These are phyloP conservation scores for Arrhopalites spinosus DNA, from an alignment of 2,888 invertebrate species.

Conservation along the genomic window DNA sequence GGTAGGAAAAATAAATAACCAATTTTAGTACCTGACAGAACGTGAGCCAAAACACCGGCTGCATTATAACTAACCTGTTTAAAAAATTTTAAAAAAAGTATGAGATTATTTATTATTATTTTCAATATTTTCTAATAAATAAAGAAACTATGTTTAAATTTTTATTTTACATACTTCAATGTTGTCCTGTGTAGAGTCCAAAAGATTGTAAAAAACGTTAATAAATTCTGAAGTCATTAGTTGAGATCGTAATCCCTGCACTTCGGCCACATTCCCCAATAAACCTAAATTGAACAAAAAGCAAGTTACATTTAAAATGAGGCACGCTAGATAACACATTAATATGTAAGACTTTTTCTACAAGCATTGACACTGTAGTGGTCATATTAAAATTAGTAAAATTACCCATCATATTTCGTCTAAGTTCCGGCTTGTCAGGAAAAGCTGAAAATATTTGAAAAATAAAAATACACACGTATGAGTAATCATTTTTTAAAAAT, in stretches of 20 bases:
- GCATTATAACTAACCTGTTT: conserved; percentile 89
- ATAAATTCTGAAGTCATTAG: conserved; percentile 86
- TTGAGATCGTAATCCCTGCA: conserved; percentile 75
- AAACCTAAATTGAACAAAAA: conserved; percentile 60
- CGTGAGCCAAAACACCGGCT: conserved; percentile 92
- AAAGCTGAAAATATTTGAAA: conserved; percentile 64
- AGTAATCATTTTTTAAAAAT: too few relatives aligned
- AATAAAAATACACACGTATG: too few relatives aligned
- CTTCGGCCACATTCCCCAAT: conserved; percentile 95
- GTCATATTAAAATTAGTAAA: too few relatives aligned
- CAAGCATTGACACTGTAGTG: too few relatives aligned
- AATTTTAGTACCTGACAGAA: too few relatives aligned
- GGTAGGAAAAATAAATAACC: too few relatives aligned
- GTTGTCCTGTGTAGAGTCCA: conserved; percentile 86
- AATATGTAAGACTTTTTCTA: too few relatives aligned
- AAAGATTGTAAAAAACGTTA: conserved; percentile 80
- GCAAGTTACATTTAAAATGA: too few relatives aligned
- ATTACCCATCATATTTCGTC: conserved; percentile 95
- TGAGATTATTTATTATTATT: too few relatives aligned
- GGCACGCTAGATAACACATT: too few relatives aligned
- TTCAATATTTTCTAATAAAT: too few relatives aligned
- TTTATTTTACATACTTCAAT: conserved; percentile 89
- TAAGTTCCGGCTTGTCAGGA: conserved; percentile 83
- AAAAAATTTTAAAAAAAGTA: neutral
- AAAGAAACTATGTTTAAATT: too few relatives aligned